Evolutionary conservation across 2,113 vertebrate species (phyloP).

Genomic region (Tragelaphus buxtoni): DNA sequence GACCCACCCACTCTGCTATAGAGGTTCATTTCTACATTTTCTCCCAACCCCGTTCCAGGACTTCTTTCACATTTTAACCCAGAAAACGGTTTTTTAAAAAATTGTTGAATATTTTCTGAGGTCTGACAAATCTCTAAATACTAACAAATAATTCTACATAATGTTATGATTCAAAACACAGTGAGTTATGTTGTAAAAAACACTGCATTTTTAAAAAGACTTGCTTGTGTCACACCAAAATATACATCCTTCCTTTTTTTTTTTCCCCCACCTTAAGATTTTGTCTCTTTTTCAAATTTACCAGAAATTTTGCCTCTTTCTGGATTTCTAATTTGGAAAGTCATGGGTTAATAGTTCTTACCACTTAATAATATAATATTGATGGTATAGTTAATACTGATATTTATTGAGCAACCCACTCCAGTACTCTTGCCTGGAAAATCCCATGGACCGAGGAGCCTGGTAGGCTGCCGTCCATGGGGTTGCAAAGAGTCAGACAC

Average conservation of each 20-base stretch:
- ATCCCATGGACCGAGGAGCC: too few relatives aligned
- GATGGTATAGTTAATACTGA: background rate
- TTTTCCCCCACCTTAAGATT: background rate
- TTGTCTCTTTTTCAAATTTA: conserved; percentile 16
- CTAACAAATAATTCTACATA: background rate
- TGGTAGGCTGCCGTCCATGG: too few relatives aligned
- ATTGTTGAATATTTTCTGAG: background rate
- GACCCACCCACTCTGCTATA: background rate
- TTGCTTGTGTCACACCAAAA: background rate
- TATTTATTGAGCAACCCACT: background rate
- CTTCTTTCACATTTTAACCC: background rate
- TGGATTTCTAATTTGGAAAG: background rate
- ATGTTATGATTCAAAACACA: background rate
- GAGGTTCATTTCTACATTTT: background rate
- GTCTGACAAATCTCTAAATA: background rate
- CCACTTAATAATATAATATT: background rate
- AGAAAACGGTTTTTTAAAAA: background rate
- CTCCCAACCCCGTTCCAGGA: background rate
- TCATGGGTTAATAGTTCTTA: background rate
- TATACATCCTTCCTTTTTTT: background rate
- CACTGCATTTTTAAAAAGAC: background rate
- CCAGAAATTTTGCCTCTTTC: background rate
- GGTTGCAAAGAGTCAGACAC: fast-evolving
- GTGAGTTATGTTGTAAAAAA: background rate
- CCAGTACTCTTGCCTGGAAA: too few relatives aligned